These are phyloP conservation scores for Caradrina kadenii DNA, from an alignment of 2,888 invertebrate genomes.

Conservation along the genomic window DNA sequence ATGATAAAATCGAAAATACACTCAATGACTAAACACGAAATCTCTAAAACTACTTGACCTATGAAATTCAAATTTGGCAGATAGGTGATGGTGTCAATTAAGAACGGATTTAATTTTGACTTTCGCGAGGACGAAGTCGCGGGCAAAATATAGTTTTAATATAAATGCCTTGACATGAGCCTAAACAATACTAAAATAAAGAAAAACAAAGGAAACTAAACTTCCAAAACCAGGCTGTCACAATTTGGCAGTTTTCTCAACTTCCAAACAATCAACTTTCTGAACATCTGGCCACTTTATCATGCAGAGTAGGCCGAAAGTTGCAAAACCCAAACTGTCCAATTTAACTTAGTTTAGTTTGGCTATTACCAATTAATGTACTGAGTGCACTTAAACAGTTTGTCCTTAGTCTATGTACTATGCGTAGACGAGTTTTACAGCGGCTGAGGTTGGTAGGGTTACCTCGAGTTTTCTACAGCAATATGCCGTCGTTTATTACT, in stretches of 20 bases:
- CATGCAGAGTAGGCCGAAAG: conserved; percentile 30
- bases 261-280: conserved; percentile 30
- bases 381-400: conserved; percentile 65
- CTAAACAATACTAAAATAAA: neutral
- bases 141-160: neutral
- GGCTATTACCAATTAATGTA: conserved; percentile 69
- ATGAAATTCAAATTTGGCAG: no score
- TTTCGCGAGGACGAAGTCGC: neutral
- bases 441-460: conserved; percentile 37
- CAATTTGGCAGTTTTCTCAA: conserved; percentile 2
- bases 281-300: conserved; percentile 25
- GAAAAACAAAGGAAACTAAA: conserved; percentile 6
- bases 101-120: neutral
- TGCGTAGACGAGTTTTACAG: conserved; percentile 50
- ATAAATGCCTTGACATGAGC: neutral
- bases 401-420: conserved; percentile 67
- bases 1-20: no score
- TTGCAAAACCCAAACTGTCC: conserved; percentile 29
- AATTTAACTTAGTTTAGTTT: conserved; percentile 68
- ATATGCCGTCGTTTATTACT: neutral
- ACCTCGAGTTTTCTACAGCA: conserved; percentile 5
- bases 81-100: no score
- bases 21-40: no score
- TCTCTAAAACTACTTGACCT: no score
- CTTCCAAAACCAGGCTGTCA: neutral